Base-by-base conservation (phyloP, 64 coral and sea anemone species). In the Stylophora pistillata region DNA sequence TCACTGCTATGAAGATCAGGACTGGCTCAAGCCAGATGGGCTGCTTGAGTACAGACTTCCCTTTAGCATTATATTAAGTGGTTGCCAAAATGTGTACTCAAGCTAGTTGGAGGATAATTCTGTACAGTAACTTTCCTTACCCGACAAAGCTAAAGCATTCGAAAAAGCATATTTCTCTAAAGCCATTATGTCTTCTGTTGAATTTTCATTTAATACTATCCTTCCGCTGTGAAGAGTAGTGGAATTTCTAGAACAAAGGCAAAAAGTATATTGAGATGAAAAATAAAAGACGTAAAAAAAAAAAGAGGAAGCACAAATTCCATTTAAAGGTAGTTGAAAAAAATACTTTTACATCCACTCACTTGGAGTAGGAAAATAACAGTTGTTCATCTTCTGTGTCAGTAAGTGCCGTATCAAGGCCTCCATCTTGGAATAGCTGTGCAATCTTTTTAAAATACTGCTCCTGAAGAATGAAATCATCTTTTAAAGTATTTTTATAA, bases 101-200 rank as follows among this genome's bases (percentile, higher is more conserved):
- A 33, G 33, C 16, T 30, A 74, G 10, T 32, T 31, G 4, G 17
- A 76, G 5, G 60, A 79, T 82, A 15, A 82, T 33, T 1, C 11
- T 32, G 31, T 13, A 62, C 31, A n/a, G 5, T 15, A 31, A 0
- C 33, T 58, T 65, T 68, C 20, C 77, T 65, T 55, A 95, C 94
- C 89, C 53, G 94, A 95, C 54, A 95, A 87, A 63, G 94, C 94
- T 69, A 95, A 73, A 21, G 94, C 94, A 91, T 95, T 91, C 9
- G 94, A 95, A 54, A 91, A 95, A 16, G 94, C 89, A 85, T 90
- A 95, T 80, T 95, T 95, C 41, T 95, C 85, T 10, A 95, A 86
- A 72, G 94, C 85, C 55, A 72, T 74, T 1, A 20, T 85, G 75
- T 95, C 94, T 28, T 88, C 61, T 23, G 56, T 71, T 66, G 75